phyloP scores from a whole-genome alignment of 2,888 invertebrate species.

The Coleophora deauratella region DNA sequence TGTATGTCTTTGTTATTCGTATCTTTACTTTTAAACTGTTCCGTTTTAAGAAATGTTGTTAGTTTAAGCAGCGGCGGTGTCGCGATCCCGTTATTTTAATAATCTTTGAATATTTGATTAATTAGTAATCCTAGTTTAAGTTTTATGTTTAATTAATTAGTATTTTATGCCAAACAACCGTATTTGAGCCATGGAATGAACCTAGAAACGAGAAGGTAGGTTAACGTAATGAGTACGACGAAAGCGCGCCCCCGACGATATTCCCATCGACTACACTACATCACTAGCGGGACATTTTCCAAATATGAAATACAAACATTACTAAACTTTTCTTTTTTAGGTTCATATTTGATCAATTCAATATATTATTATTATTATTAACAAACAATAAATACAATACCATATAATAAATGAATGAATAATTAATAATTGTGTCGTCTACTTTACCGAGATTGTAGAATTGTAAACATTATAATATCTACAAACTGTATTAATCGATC shows the following conservation, averaged over 20 bases:
- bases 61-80: slow-evolving; percentile 10
- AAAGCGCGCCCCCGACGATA: too few relatives aligned
- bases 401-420: too few relatives aligned
- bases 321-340: slow-evolving; percentile 1
- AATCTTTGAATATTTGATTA: slow-evolving; percentile 12
- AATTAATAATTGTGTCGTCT: too few relatives aligned
- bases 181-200: not conserved
- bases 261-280: too few relatives aligned
- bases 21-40: slow-evolving; percentile 17
- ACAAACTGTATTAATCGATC: not conserved
- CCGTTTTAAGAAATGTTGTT: slow-evolving; percentile 14
- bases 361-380: too few relatives aligned
- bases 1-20: slow-evolving; percentile 37
- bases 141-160: slow-evolving; percentile 5
- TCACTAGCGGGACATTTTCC: too few relatives aligned
- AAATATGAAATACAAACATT: too few relatives aligned
- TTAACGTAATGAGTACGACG: too few relatives aligned
- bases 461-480: not conserved
- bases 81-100: not conserved
- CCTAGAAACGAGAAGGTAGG: slow-evolving; percentile 3
- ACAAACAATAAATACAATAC: too few relatives aligned
- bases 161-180: slow-evolving; percentile 12
- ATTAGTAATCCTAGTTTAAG: slow-evolving; percentile 10
- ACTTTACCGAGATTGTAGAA: not conserved
- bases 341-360: not conserved